Evolutionary conservation across 2,888 invertebrate species (phyloP).

Genomic region (Plagodis pulveraria): DNA sequence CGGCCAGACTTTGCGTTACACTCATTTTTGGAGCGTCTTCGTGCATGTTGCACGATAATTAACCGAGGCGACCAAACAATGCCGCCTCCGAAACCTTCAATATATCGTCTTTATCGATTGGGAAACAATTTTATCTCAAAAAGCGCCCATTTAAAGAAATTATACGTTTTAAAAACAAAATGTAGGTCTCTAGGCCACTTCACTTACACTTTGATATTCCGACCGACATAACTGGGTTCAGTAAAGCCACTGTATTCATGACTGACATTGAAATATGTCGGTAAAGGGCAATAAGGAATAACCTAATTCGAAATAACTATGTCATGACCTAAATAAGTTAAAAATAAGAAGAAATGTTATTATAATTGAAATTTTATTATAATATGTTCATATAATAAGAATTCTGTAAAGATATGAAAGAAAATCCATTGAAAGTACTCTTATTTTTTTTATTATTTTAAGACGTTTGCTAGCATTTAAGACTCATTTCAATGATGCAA

Average conservation of each 20-base stretch:
- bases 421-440: slow-evolving; percentile 16
- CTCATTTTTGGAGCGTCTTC: slow-evolving; percentile 89
- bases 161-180: slow-evolving; percentile 80
- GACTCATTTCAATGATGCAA: slow-evolving; percentile 71
- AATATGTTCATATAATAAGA: neutral
- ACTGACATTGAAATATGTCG: slow-evolving; percentile 85
- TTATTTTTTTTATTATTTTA: slow-evolving; percentile 31
- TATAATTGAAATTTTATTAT: slow-evolving; percentile 1
- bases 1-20: slow-evolving; percentile 88
- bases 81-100: slow-evolving; percentile 55
- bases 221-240: slow-evolving; percentile 90
- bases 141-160: slow-evolving; percentile 73
- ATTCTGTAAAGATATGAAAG: slow-evolving; percentile 4
- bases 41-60: slow-evolving; percentile 85
- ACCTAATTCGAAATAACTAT: slow-evolving; percentile 72
- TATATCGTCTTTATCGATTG: slow-evolving; percentile 74
- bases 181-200: slow-evolving; percentile 96
- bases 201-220: slow-evolving; percentile 92
- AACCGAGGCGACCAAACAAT: slow-evolving; percentile 67
- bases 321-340: slow-evolving; percentile 70
- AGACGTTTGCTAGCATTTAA: slow-evolving; percentile 47
- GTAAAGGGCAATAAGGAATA: slow-evolving; percentile 83
- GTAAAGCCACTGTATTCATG: slow-evolving; percentile 87
- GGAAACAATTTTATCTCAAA: slow-evolving; percentile 85
- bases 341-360: slow-evolving; percentile 18